Percentiles rank a stretch among this genome's conserved stretches.
Conservation (phyloP, 2,797 vertebrate species). For the Rhinogobio ventralis region DNA sequence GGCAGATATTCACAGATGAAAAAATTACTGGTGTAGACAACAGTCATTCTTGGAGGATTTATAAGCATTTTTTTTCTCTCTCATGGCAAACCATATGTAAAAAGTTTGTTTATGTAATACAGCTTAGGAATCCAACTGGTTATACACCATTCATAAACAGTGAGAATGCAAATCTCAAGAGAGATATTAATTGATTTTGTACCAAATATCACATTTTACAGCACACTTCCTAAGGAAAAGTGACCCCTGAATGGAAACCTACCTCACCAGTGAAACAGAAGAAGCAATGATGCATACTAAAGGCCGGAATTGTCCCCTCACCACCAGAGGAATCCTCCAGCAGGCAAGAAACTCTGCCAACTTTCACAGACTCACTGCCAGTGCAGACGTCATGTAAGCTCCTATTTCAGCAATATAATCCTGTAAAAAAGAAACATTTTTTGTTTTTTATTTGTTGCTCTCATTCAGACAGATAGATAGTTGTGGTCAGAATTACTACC, state of each 20-base stretch:
- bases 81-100: neutral
- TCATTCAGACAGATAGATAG: neutral
- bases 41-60: neutral
- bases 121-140: neutral
- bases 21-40: neutral
- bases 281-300: slow-evolving; percentile 30
- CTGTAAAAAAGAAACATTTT: neutral
- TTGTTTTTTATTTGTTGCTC: neutral
- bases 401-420: neutral
- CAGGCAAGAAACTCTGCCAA: neutral
- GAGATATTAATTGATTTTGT: neutral
- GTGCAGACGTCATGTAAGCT: neutral
- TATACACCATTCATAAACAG: neutral
- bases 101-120: neutral
- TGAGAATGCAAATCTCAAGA: neutral
- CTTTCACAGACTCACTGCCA: neutral
- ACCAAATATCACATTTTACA: neutral
- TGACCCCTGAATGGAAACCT: slow-evolving; percentile 45
- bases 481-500: too few relatives aligned
- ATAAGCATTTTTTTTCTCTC: neutral
- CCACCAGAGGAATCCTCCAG: slow-evolving; percentile 21
- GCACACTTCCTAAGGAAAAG: neutral
- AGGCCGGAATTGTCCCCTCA: neutral
- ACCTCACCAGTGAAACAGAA: slow-evolving; percentile 16
- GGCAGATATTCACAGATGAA: neutral